phyloP scores from a whole-genome alignment of 2,888 invertebrate genomes.

The Cephalotes varians region DNA sequence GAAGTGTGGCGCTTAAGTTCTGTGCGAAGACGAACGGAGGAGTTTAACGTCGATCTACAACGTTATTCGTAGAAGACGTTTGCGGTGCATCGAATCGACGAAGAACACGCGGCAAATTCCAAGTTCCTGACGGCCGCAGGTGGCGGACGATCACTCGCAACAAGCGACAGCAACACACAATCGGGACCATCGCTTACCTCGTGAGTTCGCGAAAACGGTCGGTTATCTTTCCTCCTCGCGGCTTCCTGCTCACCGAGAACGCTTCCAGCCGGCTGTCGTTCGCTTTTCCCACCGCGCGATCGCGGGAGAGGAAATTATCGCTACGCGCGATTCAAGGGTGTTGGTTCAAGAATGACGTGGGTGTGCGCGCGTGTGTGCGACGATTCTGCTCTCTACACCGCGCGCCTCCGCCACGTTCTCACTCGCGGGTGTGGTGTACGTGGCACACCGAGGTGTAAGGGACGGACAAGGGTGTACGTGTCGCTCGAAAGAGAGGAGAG shows the following conservation, averaged over 20 bases:
- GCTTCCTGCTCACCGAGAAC: slow-evolving; percentile 57
- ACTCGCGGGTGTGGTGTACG: slow-evolving; percentile 15
- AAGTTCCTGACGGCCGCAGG: slow-evolving; percentile 3
- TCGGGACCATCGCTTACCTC: slow-evolving; percentile 62
- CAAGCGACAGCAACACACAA: not conserved
- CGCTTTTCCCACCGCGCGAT: slow-evolving; percentile 64
- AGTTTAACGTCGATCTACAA: not conserved
- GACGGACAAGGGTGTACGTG: slow-evolving; percentile 13
- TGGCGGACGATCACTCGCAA: not conserved
- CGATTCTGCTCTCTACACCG: not conserved
- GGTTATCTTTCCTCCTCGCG: slow-evolving; percentile 34
- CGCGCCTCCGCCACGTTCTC: not conserved
- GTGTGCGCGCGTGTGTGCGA: not conserved
- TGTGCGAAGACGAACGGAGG: not conserved
- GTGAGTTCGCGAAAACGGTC: not conserved
- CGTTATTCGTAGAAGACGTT: not conserved
- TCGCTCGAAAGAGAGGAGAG: slow-evolving; percentile 29
- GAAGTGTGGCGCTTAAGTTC: not conserved
- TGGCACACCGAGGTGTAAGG: slow-evolving; percentile 20
- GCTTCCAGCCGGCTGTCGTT: slow-evolving; percentile 61
- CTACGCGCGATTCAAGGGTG: slow-evolving; percentile 71
- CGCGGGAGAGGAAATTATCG: slow-evolving; percentile 71
- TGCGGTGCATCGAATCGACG: no score
- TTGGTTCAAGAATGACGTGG: slow-evolving; percentile 56
- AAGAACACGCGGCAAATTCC: not conserved